phyloP scores from a whole-genome alignment of 1,140 invertebrate genomes.

The Drosophila ambigua region DNA sequence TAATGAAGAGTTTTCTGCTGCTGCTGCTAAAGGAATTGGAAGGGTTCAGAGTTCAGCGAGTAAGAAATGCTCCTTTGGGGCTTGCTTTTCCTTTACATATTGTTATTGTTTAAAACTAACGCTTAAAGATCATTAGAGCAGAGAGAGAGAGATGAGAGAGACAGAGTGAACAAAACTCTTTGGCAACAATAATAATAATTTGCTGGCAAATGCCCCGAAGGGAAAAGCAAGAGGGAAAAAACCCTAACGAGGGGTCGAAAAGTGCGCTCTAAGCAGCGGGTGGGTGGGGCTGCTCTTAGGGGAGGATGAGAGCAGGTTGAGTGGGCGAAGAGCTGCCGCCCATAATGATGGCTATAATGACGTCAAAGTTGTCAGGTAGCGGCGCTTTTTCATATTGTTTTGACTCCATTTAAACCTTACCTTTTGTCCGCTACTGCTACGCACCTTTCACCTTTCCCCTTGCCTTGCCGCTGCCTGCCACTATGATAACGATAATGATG shows the following conservation, averaged over 20 bases:
- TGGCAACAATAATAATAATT: slow-evolving; percentile 49
- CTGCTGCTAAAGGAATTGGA: too few relatives aligned
- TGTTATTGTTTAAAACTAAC: slow-evolving; percentile 45
- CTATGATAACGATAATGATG: slow-evolving; percentile 78
- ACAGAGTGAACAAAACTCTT: background rate
- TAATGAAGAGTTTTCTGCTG: slow-evolving; percentile 50
- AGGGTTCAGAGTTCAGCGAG: too few relatives aligned
- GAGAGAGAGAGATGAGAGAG: too few relatives aligned
- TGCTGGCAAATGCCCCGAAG: slow-evolving; percentile 24
- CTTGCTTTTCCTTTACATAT: background rate
- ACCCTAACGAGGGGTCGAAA: slow-evolving; percentile 29
- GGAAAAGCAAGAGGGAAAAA: background rate
- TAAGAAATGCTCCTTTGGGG: too few relatives aligned
- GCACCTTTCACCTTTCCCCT: background rate
- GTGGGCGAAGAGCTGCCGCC: slow-evolving; percentile 13
- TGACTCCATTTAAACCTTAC: slow-evolving; percentile 36
- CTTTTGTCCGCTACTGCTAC: slow-evolving; percentile 11
- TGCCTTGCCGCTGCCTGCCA: slow-evolving; percentile 2
- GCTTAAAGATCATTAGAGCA: slow-evolving; percentile 48
- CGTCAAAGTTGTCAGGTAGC: slow-evolving; percentile 71
- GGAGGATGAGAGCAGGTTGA: slow-evolving; percentile 3
- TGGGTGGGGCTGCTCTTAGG: slow-evolving; percentile 5
- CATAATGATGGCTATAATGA: slow-evolving; percentile 62
- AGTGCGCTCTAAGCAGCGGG: background rate
- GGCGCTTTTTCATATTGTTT: slow-evolving; percentile 69